A percentile compares a stretch with the other conserved stretches of the same genome.
phyloP scores from a whole-genome alignment of 2,888 invertebrate species.

The Latheticus oryzae region DNA sequence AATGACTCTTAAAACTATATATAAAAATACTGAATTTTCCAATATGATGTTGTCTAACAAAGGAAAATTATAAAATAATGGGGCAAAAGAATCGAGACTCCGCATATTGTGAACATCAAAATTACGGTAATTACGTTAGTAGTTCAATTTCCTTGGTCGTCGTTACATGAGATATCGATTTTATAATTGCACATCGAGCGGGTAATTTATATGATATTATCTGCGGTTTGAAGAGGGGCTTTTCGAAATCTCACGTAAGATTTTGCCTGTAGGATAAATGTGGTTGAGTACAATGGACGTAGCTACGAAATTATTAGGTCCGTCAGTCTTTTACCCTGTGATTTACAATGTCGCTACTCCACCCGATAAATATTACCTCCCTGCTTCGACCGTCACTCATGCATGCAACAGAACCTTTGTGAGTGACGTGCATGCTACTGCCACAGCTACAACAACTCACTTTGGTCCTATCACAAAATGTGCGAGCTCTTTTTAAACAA shows the following conservation, averaged over 20 bases:
- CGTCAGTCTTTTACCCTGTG: slow-evolving; percentile 50
- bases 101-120: slow-evolving; percentile 14
- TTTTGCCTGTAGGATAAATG: slow-evolving; percentile 44
- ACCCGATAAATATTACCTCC: slow-evolving; percentile 53
- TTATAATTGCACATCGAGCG: slow-evolving; percentile 35
- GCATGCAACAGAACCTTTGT: slow-evolving; percentile 46
- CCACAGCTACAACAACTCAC: slow-evolving; percentile 51
- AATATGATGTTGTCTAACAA: no score
- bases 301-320: slow-evolving; percentile 54
- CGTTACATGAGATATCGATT: slow-evolving; percentile 34
- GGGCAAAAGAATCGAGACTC: slow-evolving; percentile 9
- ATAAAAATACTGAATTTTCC: no score
- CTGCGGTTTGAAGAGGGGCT: slow-evolving; percentile 24
- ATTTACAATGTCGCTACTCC: slow-evolving; percentile 56
- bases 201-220: slow-evolving; percentile 37
- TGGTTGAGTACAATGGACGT: slow-evolving; percentile 50
- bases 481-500: slow-evolving; percentile 29
- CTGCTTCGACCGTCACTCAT: slow-evolving; percentile 49
- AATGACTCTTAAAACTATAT: no score
- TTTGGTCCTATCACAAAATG: slow-evolving; percentile 30
- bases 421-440: slow-evolving; percentile 47
- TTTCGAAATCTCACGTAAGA: slow-evolving; percentile 16
- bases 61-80: slow-evolving; percentile 12
- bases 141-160: slow-evolving; percentile 34
- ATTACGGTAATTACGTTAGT: slow-evolving; percentile 35